Base-by-base conservation (phyloP, 2,113 vertebrate species). In the Eptatretus burgeri region DNA sequence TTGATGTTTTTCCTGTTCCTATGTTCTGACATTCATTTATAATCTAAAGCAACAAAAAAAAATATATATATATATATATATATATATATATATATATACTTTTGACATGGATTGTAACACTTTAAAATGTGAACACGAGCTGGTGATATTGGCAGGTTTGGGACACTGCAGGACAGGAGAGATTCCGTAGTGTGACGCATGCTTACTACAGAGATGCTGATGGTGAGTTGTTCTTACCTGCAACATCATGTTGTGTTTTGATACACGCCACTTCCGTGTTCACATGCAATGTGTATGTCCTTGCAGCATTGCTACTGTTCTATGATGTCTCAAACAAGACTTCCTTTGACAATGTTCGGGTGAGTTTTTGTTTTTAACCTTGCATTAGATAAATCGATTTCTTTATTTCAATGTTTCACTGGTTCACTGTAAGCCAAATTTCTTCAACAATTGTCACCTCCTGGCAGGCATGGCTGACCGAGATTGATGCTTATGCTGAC, bases 341-440 rank as follows among this genome's bases (percentile, higher is more conserved):
- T 0, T 93, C 87, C 1, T 93, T 93, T 0, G 82, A 86, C 79
- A 93, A 84, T 76, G 82, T 86, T 68, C 79, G 81, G 81, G 87
- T 93, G 76, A 13, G 71, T 63, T 62, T 56, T 49, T 9, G 50
- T 51, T 13, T 17, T 9, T 12, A 13, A 51, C 27, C 63, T 64
- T 0, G 0, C 11, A 14, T 2, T 27, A 65, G 5, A 2, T 51
- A 52, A 1, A 1, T 13, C 13, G n/a, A 18, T 63, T 13, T 64
- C 64, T 64, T 64, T 65, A 62, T 63, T 27, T 63, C 11, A 27
- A 62, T 52, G 49, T 9, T 49, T 49, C 18, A 5, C 16, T 65
- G 18, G 16, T 64, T 16, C 69, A 62, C 51, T 56, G 12, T 11
- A 14, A 68, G 52, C 27, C 27, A 41, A 41, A 41, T 41, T 41